Evolutionary conservation across 2,113 vertebrate species (phyloP), one percentile per base, ranked within the genome.

Genomic region (Pontoporia blainvillei): DNA sequence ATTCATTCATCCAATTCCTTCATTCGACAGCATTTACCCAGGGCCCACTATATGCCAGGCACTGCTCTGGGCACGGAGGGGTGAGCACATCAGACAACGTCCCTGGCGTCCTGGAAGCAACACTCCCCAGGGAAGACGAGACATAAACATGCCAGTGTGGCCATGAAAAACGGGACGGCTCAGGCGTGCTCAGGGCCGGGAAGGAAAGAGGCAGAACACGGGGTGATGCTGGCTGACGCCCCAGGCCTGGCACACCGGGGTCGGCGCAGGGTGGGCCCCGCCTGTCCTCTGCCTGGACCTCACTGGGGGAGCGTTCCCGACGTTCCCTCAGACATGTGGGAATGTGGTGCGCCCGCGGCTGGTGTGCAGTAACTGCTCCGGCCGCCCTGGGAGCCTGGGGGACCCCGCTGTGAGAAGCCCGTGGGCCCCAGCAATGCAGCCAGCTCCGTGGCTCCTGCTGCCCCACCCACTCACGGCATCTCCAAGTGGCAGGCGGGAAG

Each of bases 401-500:
- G n/a, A 1, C 59, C 67, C 46, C 2, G 3, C 83, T 71, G 61
- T 21, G 64, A 39, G 52, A 41, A 61, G 8, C 62, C 49, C 27
- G 14, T 18, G 3, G n/a, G 27, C 31, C 57, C 73, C 41, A 44
- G 82, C 52, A 18, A 3, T 2, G 2, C 27, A 3, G n/a, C 1
- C 3, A 2, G 27, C 72, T 54, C 21, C 21, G 2, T 0, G 3
- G 25, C 31, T 18, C 39, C 39, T 8, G 39, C 20, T 0, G 9
- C 18, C 6, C 18, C 2, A 13, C 34, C 1, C 8, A 0, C 29
- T 41, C 11, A 5, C 6, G 6, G 18, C 31, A 23, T 10, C 44
- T 36, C 29, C 11, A 18, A 27, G 62, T 4, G 0, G 52, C 71
- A 3, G 15, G 15, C 3, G 8, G 66, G 25, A 1, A 3, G 6